Evolutionary conservation across 2,797 vertebrate genomes (phyloP).

Genomic region (Etheostoma nigrum): DNA sequence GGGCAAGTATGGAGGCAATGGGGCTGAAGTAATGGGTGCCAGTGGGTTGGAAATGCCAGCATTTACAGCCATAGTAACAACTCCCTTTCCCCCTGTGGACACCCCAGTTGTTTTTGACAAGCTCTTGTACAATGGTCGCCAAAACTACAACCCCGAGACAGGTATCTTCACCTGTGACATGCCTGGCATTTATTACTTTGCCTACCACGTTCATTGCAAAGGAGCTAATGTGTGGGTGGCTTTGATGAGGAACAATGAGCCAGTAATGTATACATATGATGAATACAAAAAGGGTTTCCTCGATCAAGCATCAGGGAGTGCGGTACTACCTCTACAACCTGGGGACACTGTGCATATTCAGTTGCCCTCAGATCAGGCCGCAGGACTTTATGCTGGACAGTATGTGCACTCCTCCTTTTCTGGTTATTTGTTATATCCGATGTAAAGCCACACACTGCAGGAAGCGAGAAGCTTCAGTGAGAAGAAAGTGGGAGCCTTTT

Average conservation of each 20-base stretch:
- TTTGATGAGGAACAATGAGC: slow-evolving; percentile 96
- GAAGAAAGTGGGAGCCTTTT: slow-evolving; percentile 29
- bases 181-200: slow-evolving; percentile 97
- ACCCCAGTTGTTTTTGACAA: slow-evolving; percentile 95
- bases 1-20: slow-evolving; percentile 85
- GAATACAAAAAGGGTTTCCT: slow-evolving; percentile 98
- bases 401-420: slow-evolving; percentile 99
- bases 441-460: slow-evolving; percentile 84
- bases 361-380: slow-evolving; percentile 96
- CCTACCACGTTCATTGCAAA: slow-evolving; percentile 98
- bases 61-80: slow-evolving; percentile 92
- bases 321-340: slow-evolving; percentile 91
- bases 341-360: slow-evolving; percentile 96
- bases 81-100: slow-evolving; percentile 93
- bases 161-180: slow-evolving; percentile 98
- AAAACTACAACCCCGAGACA: slow-evolving; percentile 96
- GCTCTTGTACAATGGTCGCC: slow-evolving; percentile 95
- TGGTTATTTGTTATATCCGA: slow-evolving; percentile 98
- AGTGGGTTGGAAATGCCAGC: slow-evolving; percentile 94
- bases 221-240: slow-evolving; percentile 98
- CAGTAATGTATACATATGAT: slow-evolving; percentile 98
- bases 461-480: slow-evolving; percentile 21
- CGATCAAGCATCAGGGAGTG: slow-evolving; percentile 98
- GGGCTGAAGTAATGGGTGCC: slow-evolving; percentile 78
- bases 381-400: slow-evolving; percentile 97